Percentiles rank a stretch among this genome's conserved stretches.
phyloP scores from a whole-genome alignment of 2,113 vertebrate species.

The Pluvianellus socialis region DNA sequence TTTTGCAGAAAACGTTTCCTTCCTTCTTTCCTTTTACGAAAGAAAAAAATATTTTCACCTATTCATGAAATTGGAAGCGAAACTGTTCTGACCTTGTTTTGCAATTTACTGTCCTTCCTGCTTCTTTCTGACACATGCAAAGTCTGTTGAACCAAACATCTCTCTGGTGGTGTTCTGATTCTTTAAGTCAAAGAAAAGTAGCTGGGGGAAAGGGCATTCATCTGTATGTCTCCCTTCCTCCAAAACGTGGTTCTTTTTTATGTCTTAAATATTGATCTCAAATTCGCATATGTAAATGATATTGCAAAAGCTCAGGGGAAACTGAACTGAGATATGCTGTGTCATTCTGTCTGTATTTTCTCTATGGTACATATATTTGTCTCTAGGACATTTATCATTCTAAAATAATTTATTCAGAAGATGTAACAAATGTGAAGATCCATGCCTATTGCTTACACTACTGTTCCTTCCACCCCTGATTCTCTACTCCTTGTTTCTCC shows the following conservation, averaged over 20 bases:
- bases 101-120: not conserved
- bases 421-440: not conserved
- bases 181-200: conserved; percentile 15
- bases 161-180: not conserved
- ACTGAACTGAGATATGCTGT: not conserved
- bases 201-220: not conserved
- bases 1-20: not conserved
- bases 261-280: not conserved
- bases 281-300: not conserved
- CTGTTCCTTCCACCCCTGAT: not conserved
- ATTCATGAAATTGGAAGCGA: conserved; percentile 26
- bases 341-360: not conserved
- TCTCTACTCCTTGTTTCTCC: not conserved
- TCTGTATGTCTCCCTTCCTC: not conserved
- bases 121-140: not conserved
- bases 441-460: not conserved
- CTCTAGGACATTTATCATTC: not conserved
- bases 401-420: not conserved
- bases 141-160: not conserved
- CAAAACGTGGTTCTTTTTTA: not conserved
- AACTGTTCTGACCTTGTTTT: not conserved
- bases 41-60: not conserved
- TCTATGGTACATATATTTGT: not conserved
- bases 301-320: not conserved
- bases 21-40: not conserved